A percentile compares a stretch with the other conserved stretches of the same genome.
Evolutionary conservation across 2,888 invertebrate genomes (phyloP).

Genomic region (Thecophora atra): DNA sequence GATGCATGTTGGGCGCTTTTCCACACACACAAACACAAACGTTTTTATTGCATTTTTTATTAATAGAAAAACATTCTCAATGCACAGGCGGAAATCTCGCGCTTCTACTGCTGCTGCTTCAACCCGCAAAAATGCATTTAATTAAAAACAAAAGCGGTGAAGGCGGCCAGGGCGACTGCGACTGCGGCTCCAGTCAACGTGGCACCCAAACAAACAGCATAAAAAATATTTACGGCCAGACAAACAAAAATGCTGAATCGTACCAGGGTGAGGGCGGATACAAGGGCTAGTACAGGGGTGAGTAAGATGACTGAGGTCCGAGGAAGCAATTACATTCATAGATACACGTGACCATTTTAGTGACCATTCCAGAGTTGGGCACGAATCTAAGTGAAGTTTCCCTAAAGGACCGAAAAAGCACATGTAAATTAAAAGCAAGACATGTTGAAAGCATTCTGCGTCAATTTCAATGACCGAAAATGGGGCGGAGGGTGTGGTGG

Average conservation of each 20-base stretch:
- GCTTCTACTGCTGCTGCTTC: neutral
- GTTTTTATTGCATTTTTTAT: neutral
- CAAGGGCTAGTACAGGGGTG: too few species aligned
- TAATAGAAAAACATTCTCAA: neutral
- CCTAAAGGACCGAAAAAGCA: constrained; percentile 60
- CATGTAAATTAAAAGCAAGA: constrained; percentile 38
- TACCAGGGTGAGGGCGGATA: too few species aligned
- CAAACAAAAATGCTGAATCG: too few species aligned
- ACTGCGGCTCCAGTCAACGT: constrained; percentile 55
- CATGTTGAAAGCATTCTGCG: neutral
- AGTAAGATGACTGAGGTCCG: too few species aligned
- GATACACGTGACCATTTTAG: constrained; percentile 22
- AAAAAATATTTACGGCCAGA: neutral
- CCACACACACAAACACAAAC: neutral
- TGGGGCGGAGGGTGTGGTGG: constrained; percentile 19
- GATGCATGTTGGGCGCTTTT: too few species aligned
- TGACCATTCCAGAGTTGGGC: constrained; percentile 39
- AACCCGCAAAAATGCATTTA: constrained; percentile 45
- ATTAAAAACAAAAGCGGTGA: constrained; percentile 43
- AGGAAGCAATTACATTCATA: too few species aligned
- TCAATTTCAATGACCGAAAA: too few species aligned
- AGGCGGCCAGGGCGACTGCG: constrained; percentile 10
- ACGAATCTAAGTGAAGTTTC: constrained; percentile 62
- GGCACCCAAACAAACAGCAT: constrained; percentile 42
- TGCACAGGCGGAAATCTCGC: neutral